Evolutionary conservation across 2,888 invertebrate species (phyloP).

Genomic region (Ochropleura plecta): DNA sequence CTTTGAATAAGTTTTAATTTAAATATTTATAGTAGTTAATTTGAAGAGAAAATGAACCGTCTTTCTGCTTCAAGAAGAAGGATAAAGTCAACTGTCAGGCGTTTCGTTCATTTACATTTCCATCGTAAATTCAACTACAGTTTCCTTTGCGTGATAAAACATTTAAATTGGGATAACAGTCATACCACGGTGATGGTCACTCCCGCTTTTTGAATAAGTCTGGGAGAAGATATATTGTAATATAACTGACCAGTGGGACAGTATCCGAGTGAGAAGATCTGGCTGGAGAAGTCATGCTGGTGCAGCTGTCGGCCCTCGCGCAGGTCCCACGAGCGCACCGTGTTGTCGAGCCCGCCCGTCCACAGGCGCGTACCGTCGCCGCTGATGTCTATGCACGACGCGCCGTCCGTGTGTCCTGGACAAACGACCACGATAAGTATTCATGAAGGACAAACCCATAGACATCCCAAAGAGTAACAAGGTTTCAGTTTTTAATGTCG

Average conservation of each 20-base stretch:
- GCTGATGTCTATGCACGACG: slow-evolving; percentile 99
- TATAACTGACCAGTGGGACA: slow-evolving; percentile 94
- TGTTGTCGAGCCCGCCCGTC: slow-evolving; percentile 99
- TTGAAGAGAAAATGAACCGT: neutral
- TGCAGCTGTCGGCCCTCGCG: slow-evolving; percentile 97
- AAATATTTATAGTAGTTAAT: neutral
- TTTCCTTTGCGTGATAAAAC: neutral
- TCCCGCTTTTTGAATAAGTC: neutral
- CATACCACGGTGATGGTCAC: neutral
- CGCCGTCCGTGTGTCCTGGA: slow-evolving; percentile 97
- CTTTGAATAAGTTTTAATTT: neutral
- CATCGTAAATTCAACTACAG: neutral
- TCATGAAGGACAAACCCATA: no score
- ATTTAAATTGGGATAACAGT: neutral
- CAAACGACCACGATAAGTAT: no score
- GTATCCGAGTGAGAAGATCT: slow-evolving; percentile 96
- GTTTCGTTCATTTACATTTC: neutral
- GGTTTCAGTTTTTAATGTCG: no score
- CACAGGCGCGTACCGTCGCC: slow-evolving; percentile 97
- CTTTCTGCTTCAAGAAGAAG: neutral
- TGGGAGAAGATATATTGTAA: neutral
- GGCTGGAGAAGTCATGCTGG: slow-evolving; percentile 98
- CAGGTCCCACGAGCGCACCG: slow-evolving; percentile 99
- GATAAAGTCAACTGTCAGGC: neutral
- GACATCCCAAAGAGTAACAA: no score